phyloP scores from a whole-genome alignment of 2,888 invertebrate species.

The Leptopterna dolabrata region DNA sequence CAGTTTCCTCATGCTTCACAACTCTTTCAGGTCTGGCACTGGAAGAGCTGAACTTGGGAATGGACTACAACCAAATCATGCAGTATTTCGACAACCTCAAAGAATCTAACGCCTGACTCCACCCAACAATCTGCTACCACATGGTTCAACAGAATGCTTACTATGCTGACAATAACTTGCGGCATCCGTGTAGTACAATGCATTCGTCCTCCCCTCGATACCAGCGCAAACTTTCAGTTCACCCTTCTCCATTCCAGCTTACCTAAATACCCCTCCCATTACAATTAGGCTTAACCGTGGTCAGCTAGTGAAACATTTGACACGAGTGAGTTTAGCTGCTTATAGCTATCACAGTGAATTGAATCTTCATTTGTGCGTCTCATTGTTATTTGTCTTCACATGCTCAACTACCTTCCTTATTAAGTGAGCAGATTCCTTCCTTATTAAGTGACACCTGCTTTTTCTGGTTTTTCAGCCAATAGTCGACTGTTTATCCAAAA shows the following conservation, averaged over 20 bases:
- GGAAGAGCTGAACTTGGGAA: constrained; percentile 83
- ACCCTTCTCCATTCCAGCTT: constrained; percentile 35
- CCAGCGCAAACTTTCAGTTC: constrained; percentile 45
- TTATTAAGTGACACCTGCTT: too few relatives aligned
- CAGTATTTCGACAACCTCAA: constrained; percentile 98
- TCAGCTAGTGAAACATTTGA: constrained; percentile 32
- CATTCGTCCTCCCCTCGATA: constrained; percentile 22
- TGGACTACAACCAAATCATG: constrained; percentile 98
- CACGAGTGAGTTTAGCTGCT: constrained; percentile 3
- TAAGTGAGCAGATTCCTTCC: too few relatives aligned
- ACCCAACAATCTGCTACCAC: constrained; percentile 54
- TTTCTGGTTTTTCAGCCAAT: too few relatives aligned
- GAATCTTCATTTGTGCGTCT: too few relatives aligned
- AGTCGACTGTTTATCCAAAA: too few relatives aligned
- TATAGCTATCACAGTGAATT: background rate
- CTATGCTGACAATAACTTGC: constrained; percentile 57
- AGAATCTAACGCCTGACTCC: constrained; percentile 74
- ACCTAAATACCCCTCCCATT: background rate
- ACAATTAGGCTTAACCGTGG: background rate
- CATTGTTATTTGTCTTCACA: too few relatives aligned
- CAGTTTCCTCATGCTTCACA: background rate
- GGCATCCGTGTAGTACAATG: constrained; percentile 34
- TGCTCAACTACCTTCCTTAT: too few relatives aligned
- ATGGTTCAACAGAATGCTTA: constrained; percentile 55
- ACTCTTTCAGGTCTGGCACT: constrained; percentile 68